Conservation (phyloP, 2,113 vertebrate species). For the Centropus bengalensis region DNA sequence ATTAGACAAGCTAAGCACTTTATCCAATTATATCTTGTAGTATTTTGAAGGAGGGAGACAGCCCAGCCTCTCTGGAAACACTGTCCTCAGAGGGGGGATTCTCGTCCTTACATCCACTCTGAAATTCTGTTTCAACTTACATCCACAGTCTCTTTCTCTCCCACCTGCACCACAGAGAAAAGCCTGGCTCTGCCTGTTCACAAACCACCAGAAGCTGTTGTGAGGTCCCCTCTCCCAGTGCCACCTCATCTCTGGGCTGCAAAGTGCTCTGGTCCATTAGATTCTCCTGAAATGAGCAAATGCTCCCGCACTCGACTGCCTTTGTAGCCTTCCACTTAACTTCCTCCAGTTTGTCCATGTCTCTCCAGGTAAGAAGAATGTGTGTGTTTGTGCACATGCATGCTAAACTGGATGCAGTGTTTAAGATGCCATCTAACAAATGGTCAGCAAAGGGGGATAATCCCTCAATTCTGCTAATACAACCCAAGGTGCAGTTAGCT, state of each 20-base stretch:
- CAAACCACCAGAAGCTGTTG: neutral
- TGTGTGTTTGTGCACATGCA: too few relatives aligned
- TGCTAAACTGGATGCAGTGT: neutral
- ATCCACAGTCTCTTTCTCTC: neutral
- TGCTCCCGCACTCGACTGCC: neutral
- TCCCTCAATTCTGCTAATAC: neutral
- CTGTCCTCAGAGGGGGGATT: neutral
- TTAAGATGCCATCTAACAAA: neutral
- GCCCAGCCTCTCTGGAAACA: neutral
- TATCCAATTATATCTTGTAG: neutral
- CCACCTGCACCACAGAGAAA: neutral
- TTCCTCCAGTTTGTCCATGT: neutral
- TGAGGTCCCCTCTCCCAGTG: neutral
- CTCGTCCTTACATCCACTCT: neutral
- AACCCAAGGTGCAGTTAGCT: neutral
- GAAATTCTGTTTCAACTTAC: neutral
- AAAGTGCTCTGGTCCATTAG: neutral
- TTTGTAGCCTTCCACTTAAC: neutral
- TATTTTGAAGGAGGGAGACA: neutral
- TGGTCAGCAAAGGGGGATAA: neutral
- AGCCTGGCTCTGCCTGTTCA: neutral
- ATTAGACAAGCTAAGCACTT: neutral
- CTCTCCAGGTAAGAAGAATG: neutral
- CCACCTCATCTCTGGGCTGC: neutral
- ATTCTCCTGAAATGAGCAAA: neutral